phyloP scores from a whole-genome alignment of 2,797 vertebrate genomes.

The Bovichtus variegatus region DNA sequence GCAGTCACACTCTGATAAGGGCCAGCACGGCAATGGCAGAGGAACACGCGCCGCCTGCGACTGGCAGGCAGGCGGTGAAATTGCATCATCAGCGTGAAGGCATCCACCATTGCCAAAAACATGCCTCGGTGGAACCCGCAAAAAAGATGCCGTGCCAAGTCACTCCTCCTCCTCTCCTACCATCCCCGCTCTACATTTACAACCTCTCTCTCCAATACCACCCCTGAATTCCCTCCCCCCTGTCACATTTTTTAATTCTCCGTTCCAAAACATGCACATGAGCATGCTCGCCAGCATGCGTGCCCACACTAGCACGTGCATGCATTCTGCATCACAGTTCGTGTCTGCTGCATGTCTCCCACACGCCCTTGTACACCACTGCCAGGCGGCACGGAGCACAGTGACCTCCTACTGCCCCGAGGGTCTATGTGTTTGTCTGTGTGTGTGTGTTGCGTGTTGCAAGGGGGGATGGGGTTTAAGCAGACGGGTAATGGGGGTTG shows the following conservation, averaged over 20 bases:
- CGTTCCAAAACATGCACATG: constrained; percentile 77
- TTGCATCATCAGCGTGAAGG: constrained; percentile 76
- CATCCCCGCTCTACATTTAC: constrained; percentile 44
- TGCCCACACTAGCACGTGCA: constrained; percentile 69
- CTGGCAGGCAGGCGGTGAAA: constrained; percentile 58
- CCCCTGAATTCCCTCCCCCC: constrained; percentile 37
- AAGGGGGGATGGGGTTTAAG: constrained; percentile 72
- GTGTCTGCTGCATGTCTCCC: constrained; percentile 75
- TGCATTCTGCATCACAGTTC: constrained; percentile 57
- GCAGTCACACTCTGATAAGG: constrained; percentile 62
- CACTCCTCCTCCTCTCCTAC: constrained; percentile 36
- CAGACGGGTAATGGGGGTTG: constrained; percentile 85
- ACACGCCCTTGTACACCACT: constrained; percentile 67
- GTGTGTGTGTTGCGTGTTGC: constrained; percentile 33
- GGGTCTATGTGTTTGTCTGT: constrained; percentile 55
- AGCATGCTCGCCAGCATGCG: constrained; percentile 71
- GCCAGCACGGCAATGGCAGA: constrained; percentile 31
- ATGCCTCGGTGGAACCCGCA: constrained; percentile 59
- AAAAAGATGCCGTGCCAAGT: constrained; percentile 69
- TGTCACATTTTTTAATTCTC: constrained; percentile 67
- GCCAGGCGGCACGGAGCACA: constrained; percentile 72
- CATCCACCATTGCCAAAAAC: constrained; percentile 65
- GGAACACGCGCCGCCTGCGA: constrained; percentile 40
- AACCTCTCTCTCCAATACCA: constrained; percentile 38
- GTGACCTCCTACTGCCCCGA: constrained; percentile 81